phyloP scores from a whole-genome alignment of 1,140 invertebrate genomes.

The Trinorchestia longiramus region DNA sequence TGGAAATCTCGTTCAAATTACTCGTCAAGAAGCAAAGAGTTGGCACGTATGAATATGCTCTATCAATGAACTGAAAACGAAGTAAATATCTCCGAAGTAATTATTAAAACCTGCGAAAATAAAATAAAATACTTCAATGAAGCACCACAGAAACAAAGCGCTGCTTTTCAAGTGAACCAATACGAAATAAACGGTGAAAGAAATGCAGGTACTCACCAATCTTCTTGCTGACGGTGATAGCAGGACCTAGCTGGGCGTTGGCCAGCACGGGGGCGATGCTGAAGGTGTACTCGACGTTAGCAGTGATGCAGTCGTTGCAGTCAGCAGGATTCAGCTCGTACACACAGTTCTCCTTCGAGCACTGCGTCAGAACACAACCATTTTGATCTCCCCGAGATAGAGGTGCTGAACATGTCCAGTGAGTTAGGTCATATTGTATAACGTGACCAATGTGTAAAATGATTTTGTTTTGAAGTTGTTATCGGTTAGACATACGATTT shows the following conservation, averaged over 20 bases:
- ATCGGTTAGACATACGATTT: no score
- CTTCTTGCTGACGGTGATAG: slow-evolving; percentile 67
- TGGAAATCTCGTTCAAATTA: no score
- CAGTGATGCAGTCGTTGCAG: slow-evolving; percentile 67
- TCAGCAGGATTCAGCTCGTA: slow-evolving; percentile 66
- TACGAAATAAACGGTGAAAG: not conserved
- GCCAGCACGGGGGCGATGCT: slow-evolving; percentile 66
- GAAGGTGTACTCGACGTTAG: slow-evolving; percentile 68
- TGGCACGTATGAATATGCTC: not conserved
- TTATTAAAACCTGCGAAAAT: not conserved
- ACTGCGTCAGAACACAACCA: slow-evolving; percentile 53
- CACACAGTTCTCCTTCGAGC: slow-evolving; percentile 57
- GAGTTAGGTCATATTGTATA: no score
- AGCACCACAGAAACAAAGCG: no score
- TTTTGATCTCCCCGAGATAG: not conserved
- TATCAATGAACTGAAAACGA: not conserved
- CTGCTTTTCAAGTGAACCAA: no score
- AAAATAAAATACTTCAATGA: not conserved
- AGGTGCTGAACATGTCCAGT: no score
- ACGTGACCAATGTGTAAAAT: no score
- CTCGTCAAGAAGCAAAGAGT: no score
- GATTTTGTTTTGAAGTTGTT: no score
- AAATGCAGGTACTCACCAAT: slow-evolving; percentile 63
- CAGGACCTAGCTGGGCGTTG: slow-evolving; percentile 65
- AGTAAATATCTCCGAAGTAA: not conserved